phyloP scores from a whole-genome alignment of 2,888 invertebrate genomes.

The Synanthedon tipuliformis region DNA sequence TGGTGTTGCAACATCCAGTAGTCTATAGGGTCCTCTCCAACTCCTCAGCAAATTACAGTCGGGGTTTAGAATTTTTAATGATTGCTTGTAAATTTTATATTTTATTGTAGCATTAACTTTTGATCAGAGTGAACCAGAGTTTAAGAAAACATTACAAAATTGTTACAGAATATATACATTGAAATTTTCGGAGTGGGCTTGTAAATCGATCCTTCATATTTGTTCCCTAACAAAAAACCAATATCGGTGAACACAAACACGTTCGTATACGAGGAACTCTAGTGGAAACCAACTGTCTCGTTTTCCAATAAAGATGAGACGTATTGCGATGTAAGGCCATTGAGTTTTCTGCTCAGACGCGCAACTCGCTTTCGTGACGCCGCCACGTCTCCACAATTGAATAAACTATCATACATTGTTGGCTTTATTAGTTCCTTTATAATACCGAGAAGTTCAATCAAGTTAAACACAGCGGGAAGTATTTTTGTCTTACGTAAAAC shows the following conservation, averaged over 20 bases:
- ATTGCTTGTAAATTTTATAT: too few relatives aligned
- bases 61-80: too few relatives aligned
- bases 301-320: conserved; percentile 62
- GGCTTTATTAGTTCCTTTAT: conserved; percentile 15
- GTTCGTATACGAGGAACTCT: conserved; percentile 39
- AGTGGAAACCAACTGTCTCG: conserved; percentile 55
- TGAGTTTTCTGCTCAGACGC: conserved; percentile 59
- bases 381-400: conserved; percentile 18
- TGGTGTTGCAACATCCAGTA: too few relatives aligned
- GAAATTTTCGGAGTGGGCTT: background rate
- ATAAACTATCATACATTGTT: conserved; percentile 18
- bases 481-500: too few relatives aligned
- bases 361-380: conserved; percentile 15
- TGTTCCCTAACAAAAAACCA: conserved; percentile 40
- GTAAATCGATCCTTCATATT: conserved; percentile 15
- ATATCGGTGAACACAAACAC: conserved; percentile 48
- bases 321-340: conserved; percentile 55
- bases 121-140: too few relatives aligned
- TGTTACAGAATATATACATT: background rate
- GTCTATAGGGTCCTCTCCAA: too few relatives aligned
- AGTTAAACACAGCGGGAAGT: too few relatives aligned
- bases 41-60: too few relatives aligned
- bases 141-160: too few relatives aligned
- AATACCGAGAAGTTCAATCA: too few relatives aligned
- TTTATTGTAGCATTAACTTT: too few relatives aligned